Evolutionary conservation across 2,113 vertebrate genomes (phyloP).

Genomic region (Neopipo cinnamomea): DNA sequence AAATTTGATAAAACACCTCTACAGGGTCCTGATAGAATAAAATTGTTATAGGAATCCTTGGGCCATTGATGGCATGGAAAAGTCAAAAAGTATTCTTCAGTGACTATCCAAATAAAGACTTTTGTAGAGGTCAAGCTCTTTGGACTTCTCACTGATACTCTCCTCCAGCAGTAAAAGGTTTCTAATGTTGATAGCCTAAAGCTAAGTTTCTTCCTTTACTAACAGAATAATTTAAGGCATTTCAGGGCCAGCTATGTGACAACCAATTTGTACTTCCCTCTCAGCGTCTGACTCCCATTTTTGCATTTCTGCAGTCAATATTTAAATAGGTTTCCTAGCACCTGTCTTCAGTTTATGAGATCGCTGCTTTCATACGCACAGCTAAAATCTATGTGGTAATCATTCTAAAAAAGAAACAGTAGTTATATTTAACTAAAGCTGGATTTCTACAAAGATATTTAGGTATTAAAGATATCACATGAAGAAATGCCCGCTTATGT

Average conservation of each 20-base stretch:
- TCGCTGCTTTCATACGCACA: neutral
- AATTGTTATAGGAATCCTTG: neutral
- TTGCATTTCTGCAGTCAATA: neutral
- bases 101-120: neutral
- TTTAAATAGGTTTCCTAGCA: constrained; percentile 2
- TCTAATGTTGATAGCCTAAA: neutral
- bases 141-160: neutral
- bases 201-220: neutral
- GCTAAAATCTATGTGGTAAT: neutral
- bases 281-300: neutral
- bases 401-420: neutral
- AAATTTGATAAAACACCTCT: neutral
- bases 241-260: neutral
- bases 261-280: neutral
- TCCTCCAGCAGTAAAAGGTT: neutral
- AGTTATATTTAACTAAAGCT: neutral
- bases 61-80: neutral
- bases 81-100: neutral
- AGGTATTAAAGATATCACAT: neutral
- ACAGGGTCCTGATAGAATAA: neutral
- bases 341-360: neutral
- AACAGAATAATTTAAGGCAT: neutral
- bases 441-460: neutral
- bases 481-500: neutral
- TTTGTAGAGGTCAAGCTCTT: neutral